Percentiles rank a stretch among this genome's conserved stretches.
Evolutionary conservation across 2,888 invertebrate species (phyloP).

Genomic region (Lypha dubia): DNA sequence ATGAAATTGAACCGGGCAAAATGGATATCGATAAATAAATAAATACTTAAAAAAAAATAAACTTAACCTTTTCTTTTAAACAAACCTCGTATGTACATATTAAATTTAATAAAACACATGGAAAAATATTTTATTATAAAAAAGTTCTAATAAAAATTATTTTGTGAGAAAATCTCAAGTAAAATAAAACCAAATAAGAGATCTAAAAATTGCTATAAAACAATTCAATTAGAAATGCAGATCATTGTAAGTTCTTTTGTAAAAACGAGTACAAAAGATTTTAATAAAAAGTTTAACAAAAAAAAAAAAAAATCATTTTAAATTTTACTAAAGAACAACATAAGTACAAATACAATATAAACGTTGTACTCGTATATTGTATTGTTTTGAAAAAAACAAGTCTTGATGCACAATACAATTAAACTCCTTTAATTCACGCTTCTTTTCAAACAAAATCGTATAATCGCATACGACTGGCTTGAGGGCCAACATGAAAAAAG

Average conservation of each 20-base stretch:
- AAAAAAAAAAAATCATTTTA: slow-evolving; percentile 32
- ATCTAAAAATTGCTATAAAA: not conserved
- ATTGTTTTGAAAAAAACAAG: slow-evolving; percentile 16
- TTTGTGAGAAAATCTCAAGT: not conserved
- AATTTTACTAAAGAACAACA: slow-evolving; percentile 29
- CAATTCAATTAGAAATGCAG: slow-evolving; percentile 19
- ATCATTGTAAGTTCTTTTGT: not conserved
- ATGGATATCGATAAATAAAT: no score
- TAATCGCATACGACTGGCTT: slow-evolving; percentile 33
- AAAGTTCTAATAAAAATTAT: no score
- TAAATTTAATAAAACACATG: no score
- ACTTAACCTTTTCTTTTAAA: no score
- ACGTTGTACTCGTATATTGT: slow-evolving; percentile 3
- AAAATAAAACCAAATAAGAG: not conserved
- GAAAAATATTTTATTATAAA: no score
- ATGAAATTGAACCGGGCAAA: no score
- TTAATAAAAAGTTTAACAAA: slow-evolving; percentile 43
- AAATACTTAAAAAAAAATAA: no score
- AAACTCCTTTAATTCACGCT: slow-evolving; percentile 67
- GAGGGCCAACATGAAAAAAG: slow-evolving; percentile 30
- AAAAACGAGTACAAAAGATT: slow-evolving; percentile 43
- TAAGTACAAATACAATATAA: slow-evolving; percentile 26
- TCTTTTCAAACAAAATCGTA: slow-evolving; percentile 43
- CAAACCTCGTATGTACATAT: no score
- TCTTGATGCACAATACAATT: slow-evolving; percentile 42